Base-by-base conservation (phyloP, 2,888 invertebrate genomes). In the Drosophila sordidula region DNA sequence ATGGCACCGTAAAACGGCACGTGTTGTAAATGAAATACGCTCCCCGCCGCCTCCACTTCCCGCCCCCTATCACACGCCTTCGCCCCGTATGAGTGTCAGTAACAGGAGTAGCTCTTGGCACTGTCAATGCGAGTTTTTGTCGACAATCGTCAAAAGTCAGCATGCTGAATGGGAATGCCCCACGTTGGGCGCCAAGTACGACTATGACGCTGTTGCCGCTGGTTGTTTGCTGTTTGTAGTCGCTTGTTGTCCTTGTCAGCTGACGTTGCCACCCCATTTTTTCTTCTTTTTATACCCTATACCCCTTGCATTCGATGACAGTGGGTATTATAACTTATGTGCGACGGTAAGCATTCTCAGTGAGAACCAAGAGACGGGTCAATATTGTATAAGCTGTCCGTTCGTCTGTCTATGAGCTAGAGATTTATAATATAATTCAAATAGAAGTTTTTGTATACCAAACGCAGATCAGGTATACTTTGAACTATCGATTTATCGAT, bases 241-340 rank as follows among this genome's bases (percentile, higher is more conserved):
- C 34, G 64, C 57, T 49, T 58, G 57, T 63, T 65, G 49, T 63
- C 39, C 52, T 55, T 63, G 69, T 51, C 57, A 61, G 56, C 61
- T 73, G 57, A 12, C 38, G 50, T 55, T 65, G 62, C 36, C 68
- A 49, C 56, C 52, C 39, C 64, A 45, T 62, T 49, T 41, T 16
- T 50, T 18, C 18, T 36, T 51, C 8, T 29, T 34, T 34, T 11
- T 34, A 12, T 34, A 34, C 34, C 12, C 34, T 4, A 34, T 4
- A 12, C 34, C 34, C 34, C 4, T 34, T 34, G 12, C 1, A 12
- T 4, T 12, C 0, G 12, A 4, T 12, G 34, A 1, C 4, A 34
- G 29, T 3, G 9, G 29, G 29, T 9, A 3, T 29, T 9, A 9
- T 9, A 9, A 3, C 8, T 29, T 29, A 29, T 29, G 29, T 26